Percentiles rank a stretch among this genome's conserved stretches.
Conservation (phyloP, 1,140 invertebrate genomes). For the Drosophila setifemur region DNA sequence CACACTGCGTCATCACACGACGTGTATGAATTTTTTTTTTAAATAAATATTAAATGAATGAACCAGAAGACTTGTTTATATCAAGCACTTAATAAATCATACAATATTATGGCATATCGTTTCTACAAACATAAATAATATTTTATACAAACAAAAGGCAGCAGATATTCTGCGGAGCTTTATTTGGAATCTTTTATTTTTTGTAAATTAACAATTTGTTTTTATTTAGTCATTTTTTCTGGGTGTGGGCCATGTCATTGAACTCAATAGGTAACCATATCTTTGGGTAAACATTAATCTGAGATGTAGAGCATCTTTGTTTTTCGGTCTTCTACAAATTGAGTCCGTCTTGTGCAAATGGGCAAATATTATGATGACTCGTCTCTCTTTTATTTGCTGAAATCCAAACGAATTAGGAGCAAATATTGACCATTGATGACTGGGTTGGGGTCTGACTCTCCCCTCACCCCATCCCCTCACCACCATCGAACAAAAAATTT, state of each 20-base stretch:
- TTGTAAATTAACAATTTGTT: slow-evolving; percentile 24
- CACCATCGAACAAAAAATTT: too few species aligned
- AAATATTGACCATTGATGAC: slow-evolving; percentile 38
- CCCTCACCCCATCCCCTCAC: too few species aligned
- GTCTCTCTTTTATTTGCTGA: slow-evolving; percentile 1
- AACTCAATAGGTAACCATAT: too few species aligned
- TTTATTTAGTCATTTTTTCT: slow-evolving; percentile 1
- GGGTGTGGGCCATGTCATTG: slow-evolving; percentile 12
- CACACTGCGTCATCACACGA: slow-evolving; percentile 1
- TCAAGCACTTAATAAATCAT: background rate
- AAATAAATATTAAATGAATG: slow-evolving; percentile 9
- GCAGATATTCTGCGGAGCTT: background rate
- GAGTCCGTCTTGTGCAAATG: slow-evolving; percentile 15
- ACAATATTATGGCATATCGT: slow-evolving; percentile 1
- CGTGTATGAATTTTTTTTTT: slow-evolving; percentile 3
- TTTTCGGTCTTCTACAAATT: too few species aligned
- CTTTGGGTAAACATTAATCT: too few species aligned
- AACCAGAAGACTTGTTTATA: background rate
- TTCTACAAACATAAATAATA: background rate
- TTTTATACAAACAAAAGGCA: background rate
- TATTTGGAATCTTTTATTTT: slow-evolving; percentile 5
- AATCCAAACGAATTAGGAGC: background rate
- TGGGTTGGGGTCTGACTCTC: slow-evolving; percentile 7
- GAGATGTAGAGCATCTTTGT: background rate
- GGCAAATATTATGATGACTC: slow-evolving; percentile 24